Conservation (phyloP, 1,140 invertebrate species). For the Drosophila mojavensis region DNA sequence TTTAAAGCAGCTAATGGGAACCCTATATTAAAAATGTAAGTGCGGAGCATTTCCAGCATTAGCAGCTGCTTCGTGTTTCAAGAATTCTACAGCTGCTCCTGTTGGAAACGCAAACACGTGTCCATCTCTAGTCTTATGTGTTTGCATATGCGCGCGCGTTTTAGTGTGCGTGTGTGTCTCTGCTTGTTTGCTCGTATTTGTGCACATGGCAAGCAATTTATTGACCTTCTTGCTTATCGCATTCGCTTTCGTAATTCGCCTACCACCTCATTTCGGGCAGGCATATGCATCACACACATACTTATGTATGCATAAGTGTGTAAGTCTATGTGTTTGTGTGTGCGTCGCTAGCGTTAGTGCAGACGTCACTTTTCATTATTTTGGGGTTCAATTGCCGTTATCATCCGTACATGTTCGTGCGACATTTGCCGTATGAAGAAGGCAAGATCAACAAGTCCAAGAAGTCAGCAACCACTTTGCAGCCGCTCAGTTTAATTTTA, state of each 20-base stretch:
- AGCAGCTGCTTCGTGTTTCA: not conserved
- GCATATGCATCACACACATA: not conserved
- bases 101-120: not conserved
- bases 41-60: not conserved
- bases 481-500: slow-evolving; percentile 20
- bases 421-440: not conserved
- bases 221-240: slow-evolving; percentile 79
- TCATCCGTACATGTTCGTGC: slow-evolving; percentile 27
- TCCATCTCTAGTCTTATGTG: slow-evolving; percentile 4
- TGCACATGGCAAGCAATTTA: slow-evolving; percentile 67
- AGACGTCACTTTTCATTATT: slow-evolving; percentile 58
- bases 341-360: slow-evolving; percentile 24
- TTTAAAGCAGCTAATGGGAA: not conserved
- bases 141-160: slow-evolving; percentile 16
- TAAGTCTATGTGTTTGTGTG: slow-evolving; percentile 10
- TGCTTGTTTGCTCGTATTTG: slow-evolving; percentile 8
- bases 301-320: not conserved
- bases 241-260: slow-evolving; percentile 57
- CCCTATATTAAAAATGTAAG: not conserved
- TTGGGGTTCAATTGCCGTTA: slow-evolving; percentile 39
- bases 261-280: slow-evolving; percentile 30
- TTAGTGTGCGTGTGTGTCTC: slow-evolving; percentile 12
- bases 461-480: slow-evolving; percentile 27
- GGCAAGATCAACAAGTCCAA: slow-evolving; percentile 4
- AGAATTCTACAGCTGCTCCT: not conserved